phyloP scores from a whole-genome alignment of 2,888 invertebrate species.

The Clepsis dumicolana region DNA sequence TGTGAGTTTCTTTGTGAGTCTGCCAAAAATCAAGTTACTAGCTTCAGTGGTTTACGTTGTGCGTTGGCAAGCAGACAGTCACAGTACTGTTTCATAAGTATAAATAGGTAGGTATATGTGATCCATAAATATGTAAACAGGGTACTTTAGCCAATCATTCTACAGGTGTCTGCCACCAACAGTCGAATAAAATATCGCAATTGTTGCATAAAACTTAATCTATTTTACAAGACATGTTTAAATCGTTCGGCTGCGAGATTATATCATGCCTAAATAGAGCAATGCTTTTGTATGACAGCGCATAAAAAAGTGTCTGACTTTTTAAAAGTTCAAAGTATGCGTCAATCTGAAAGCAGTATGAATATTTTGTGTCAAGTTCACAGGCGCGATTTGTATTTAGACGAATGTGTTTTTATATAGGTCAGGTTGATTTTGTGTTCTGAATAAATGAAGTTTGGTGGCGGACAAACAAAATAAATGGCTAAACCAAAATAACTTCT shows the following conservation, averaged over 20 bases:
- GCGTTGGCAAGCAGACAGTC: too few species aligned
- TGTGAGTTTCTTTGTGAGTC: too few species aligned
- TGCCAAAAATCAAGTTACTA: too few species aligned
- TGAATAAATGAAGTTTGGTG: not conserved
- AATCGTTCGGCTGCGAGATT: slow-evolving; percentile 53
- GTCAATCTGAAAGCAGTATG: slow-evolving; percentile 37
- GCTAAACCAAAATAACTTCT: too few species aligned
- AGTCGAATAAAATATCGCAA: slow-evolving; percentile 12
- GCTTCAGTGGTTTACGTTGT: too few species aligned
- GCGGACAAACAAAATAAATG: too few species aligned
- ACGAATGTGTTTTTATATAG: slow-evolving; percentile 24
- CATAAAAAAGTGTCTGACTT: slow-evolving; percentile 42
- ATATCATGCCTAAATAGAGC: slow-evolving; percentile 64
- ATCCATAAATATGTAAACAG: too few species aligned
- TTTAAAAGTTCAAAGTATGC: slow-evolving; percentile 43
- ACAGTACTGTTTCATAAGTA: too few species aligned
- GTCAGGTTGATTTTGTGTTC: slow-evolving; percentile 7
- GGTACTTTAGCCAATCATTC: not conserved
- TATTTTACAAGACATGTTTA: slow-evolving; percentile 40
- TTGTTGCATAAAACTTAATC: slow-evolving; percentile 39
- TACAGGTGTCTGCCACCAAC: slow-evolving; percentile 14
- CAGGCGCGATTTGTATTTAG: slow-evolving; percentile 27
- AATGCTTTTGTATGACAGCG: slow-evolving; percentile 52
- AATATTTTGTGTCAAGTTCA: slow-evolving; percentile 40
- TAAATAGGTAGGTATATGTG: too few species aligned